Base-by-base conservation (phyloP, 2,888 invertebrate genomes). In the Mechanitis mazaeus region DNA sequence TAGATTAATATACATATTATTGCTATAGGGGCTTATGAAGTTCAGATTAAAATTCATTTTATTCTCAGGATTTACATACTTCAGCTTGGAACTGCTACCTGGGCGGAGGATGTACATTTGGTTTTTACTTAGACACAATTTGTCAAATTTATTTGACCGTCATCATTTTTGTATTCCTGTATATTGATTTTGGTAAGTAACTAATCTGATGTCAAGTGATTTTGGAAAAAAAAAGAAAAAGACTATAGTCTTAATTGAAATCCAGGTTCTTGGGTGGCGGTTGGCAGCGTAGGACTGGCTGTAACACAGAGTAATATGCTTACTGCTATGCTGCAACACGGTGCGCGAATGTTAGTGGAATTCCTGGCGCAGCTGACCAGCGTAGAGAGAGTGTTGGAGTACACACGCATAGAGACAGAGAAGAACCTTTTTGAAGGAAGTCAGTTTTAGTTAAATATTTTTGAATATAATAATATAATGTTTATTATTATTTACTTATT, bases 301-400 rank as follows among this genome's bases (percentile, higher is more conserved):
- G 93, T 94, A 64, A 93, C 94, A 1, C 93, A 93, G 80, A 91
- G 92, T 61, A 91, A 92, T 70, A 90, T 86, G 9, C 75, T 93
- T 67, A 92, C 93, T 2, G 89, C 91, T 33, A 90, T 94, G 86
- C 71, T 92, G 73, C 92, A 92, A 74, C 97, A 96, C 94, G 96
- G 95, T 0, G 94, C 97, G 78, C 88, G 96, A 46, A 96, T 96
- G 86, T 92, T 95, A 64, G 95, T 96, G 0, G 96, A 97, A 84
- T 93, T 94, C 60, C 90, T 94, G 5, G 95, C 94, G 64, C 94
- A 94, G 72, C 91, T 95, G 77, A 94, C 94, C 78, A 93, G 94
- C 3, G 97, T 97, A 0, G 97, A 97, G 85, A 90, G 97, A 69
- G 93, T 97, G 0, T 79, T 96, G 9, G 96, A 97, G 75, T 97